Evolutionary conservation across 2,113 vertebrate species (phyloP), one percentile per base, ranked within the genome.

Genomic region (Phalacrocorax brasilianus): DNA sequence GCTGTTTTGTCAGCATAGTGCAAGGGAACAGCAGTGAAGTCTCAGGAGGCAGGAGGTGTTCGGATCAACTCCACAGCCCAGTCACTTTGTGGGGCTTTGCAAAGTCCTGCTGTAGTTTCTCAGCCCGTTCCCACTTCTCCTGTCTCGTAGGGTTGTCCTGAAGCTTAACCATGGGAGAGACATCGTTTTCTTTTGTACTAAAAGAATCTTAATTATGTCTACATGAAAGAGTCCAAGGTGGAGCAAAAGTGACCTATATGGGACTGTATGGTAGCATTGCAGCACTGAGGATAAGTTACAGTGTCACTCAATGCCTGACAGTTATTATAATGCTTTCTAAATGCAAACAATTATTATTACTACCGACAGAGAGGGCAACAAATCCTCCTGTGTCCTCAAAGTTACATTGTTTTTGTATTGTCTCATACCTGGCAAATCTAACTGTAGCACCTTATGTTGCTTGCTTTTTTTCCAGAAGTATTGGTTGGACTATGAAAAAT

Each of bases 381-480:
- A 58, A 63, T 49, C 53, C 45, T 73, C 42, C 35, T 24, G 38
- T 73, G 42, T 88, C 78, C 81, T 88, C 45, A 63, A 13, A 80
- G 58, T 33, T 79, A 40, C 75, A 40, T 80, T 87, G 72, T 7
- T 94, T 94, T 83, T 6, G 0, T 53, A 55, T 92, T 84, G 83
- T 92, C 93, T 96, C 91, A 93, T 91, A 92, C 86, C 93, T 91
- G 94, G 87, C 87, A 82, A 75, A 80, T 61, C 71, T 17, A 59
- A 33, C 67, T 73, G 67, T 77, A 74, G 66, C 82, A 83, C 91
- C 74, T 89, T 88, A 62, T 14, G 26, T 49, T 85, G 22, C 87
- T 90, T 77, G 33, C 12, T 24, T 65, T 83, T 85, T 86, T 33
- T 20, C 56, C 12, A 0, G 4, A 73, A 70, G 53, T 38, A 61